phyloP scores from a whole-genome alignment of 1,140 invertebrate species.

The Diachasma alloeum region DNA sequence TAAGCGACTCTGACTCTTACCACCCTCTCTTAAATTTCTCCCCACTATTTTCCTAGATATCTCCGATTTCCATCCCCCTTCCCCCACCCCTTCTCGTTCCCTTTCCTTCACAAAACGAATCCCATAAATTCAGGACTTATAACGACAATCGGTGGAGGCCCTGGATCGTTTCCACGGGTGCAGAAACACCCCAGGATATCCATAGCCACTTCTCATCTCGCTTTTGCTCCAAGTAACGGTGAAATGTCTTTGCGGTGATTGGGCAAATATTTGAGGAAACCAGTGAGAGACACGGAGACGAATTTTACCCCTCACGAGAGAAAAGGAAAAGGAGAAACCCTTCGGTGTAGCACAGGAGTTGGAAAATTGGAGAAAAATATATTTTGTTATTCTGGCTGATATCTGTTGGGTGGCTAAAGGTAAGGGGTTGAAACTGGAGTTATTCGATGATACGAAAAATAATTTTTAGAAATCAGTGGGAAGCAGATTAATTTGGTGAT shows the following conservation, averaged over 20 bases:
- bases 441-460: no score
- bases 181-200: conserved; percentile 16
- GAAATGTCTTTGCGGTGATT: conserved; percentile 63
- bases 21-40: neutral
- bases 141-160: conserved; percentile 24
- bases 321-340: conserved; percentile 19
- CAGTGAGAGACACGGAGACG: conserved; percentile 28
- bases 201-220: conserved; percentile 45
- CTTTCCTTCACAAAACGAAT: conserved; percentile 16
- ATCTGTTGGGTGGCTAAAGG: no score
- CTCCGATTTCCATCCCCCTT: conserved; percentile 15
- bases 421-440: no score
- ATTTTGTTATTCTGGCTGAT: neutral
- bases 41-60: conserved; percentile 20
- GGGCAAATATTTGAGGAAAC: conserved; percentile 64
- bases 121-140: conserved; percentile 37
- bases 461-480: no score
- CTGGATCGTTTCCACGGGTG: conserved; percentile 31
- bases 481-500: no score
- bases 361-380: neutral
- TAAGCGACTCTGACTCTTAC: conserved; percentile 50
- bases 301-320: neutral
- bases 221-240: conserved; percentile 47
- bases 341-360: neutral
- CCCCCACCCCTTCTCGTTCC: neutral